phyloP scores from a whole-genome alignment of 1,140 invertebrate genomes.

The Brachionus rubens region DNA sequence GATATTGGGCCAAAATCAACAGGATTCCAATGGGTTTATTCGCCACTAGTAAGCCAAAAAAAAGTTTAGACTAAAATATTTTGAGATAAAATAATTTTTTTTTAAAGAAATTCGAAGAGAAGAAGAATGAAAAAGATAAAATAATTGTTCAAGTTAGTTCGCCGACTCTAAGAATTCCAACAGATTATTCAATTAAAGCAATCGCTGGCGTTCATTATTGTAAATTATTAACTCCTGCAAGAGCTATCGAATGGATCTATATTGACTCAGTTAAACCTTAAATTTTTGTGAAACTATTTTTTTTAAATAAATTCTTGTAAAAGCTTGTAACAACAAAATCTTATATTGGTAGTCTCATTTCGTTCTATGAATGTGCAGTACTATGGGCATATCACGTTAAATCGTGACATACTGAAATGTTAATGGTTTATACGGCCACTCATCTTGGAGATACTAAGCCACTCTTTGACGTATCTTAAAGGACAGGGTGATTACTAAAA shows the following conservation, averaged over 20 bases:
- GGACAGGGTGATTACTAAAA: too few relatives aligned
- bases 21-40: slow-evolving; percentile 16
- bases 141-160: not conserved
- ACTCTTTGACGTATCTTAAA: too few relatives aligned
- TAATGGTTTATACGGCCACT: too few relatives aligned
- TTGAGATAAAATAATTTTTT: not conserved
- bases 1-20: slow-evolving; percentile 1
- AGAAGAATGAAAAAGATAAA: not conserved
- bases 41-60: slow-evolving; percentile 15
- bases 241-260: slow-evolving; percentile 44
- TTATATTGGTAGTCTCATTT: too few relatives aligned
- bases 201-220: slow-evolving; percentile 45
- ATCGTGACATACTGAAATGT: too few relatives aligned
- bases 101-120: slow-evolving; percentile 19
- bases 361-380: too few relatives aligned
- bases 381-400: too few relatives aligned
- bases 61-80: not conserved
- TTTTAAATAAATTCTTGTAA: slow-evolving; percentile 1
- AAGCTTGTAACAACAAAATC: too few relatives aligned
- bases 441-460: too few relatives aligned
- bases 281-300: not conserved
- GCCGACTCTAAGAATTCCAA: slow-evolving; percentile 21
- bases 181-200: not conserved
- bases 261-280: slow-evolving; percentile 41
- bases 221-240: slow-evolving; percentile 42